Percentiles rank a stretch among this genome's conserved stretches.
These are phyloP conservation scores for Ophiothrix spiculata DNA, from an alignment of 35 echinoderm and acorn worm species.

Conservation along the genomic window DNA sequence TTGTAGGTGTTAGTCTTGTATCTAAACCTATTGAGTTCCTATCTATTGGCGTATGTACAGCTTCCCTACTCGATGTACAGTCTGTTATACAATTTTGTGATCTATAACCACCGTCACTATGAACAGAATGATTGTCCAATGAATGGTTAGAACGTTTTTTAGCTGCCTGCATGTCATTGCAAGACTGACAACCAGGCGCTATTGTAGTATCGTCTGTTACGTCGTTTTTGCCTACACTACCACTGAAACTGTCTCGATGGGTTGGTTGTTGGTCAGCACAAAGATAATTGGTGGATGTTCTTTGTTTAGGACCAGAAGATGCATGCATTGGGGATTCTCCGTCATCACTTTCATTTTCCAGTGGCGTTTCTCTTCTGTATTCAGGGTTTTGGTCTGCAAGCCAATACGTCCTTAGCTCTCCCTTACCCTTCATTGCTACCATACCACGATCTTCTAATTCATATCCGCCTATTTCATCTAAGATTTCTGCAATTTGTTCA, in stretches of 20 bases:
- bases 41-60: neutral
- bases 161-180: constrained; percentile 1
- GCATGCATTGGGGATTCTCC: neutral
- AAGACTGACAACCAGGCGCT: neutral
- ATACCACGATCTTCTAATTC: constrained; percentile 62
- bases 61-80: neutral
- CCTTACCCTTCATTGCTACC: constrained; percentile 95
- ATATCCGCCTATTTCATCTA: constrained; percentile 75
- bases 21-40: constrained; percentile 9
- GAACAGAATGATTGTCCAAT: neutral
- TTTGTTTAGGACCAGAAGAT: neutral
- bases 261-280: neutral
- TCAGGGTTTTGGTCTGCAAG: constrained; percentile 46
- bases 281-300: neutral
- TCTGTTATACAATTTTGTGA: constrained; percentile 16
- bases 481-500: constrained; percentile 47
- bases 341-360: constrained; percentile 21
- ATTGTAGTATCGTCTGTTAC: neutral
- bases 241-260: neutral
- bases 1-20: neutral
- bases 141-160: neutral
- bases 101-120: constrained; percentile 3
- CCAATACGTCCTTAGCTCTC: constrained; percentile 86
- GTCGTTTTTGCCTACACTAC: neutral
- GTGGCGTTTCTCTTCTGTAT: constrained; percentile 51